Conservation (phyloP, 1,140 invertebrate species). For the Drosophila subobscura region DNA sequence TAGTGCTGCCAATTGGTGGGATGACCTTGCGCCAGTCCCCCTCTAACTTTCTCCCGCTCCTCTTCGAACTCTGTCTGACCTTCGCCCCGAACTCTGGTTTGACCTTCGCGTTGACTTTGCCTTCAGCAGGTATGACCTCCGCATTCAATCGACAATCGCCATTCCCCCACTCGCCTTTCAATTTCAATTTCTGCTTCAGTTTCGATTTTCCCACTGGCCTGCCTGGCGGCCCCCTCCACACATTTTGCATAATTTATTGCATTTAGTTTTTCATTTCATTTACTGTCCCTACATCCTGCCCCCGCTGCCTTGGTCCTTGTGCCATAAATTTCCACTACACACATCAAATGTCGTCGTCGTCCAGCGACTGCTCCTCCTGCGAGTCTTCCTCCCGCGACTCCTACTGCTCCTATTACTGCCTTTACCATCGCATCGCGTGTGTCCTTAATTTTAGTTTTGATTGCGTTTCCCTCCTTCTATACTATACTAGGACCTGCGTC, state of each 20-base stretch:
- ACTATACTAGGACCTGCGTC: conserved; percentile 5
- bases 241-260: conserved; percentile 78
- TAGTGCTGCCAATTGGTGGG: too few species aligned
- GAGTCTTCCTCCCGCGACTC: too few species aligned
- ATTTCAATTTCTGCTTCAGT: conserved; percentile 58
- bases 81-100: conserved; percentile 41
- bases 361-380: too few species aligned
- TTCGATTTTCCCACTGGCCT: conserved; percentile 23
- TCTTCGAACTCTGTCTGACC: conserved; percentile 21
- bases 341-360: conserved; percentile 19
- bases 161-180: conserved; percentile 39
- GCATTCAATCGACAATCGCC: background rate
- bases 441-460: conserved; percentile 75
- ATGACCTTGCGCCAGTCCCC: too few species aligned
- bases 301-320: conserved; percentile 1
- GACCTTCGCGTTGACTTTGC: conserved; percentile 55
- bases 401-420: conserved; percentile 5
- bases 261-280: conserved; percentile 61
- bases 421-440: conserved; percentile 55
- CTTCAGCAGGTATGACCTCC: conserved; percentile 38
- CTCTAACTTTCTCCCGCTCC: too few species aligned
- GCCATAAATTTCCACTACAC: conserved; percentile 57
- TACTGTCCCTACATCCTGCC: background rate
- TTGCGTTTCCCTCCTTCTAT: conserved; percentile 34
- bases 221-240: conserved; percentile 18